Conservation (phyloP, 2,113 vertebrate species). For the Porphyrio hochstetteri region DNA sequence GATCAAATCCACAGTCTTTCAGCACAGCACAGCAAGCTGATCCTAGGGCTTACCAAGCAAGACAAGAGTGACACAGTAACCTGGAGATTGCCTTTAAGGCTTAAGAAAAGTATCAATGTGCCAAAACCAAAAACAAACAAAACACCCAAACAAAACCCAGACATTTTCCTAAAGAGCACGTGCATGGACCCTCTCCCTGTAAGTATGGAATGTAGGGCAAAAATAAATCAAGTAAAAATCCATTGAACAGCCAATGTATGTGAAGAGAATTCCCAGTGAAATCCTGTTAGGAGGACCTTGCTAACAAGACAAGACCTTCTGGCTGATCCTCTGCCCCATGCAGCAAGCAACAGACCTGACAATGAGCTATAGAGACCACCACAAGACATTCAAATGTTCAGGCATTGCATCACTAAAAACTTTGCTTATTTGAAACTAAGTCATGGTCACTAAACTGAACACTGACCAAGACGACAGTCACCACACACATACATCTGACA, state of each 20-base stretch:
- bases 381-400: neutral
- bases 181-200: neutral
- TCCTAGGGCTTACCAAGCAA: neutral
- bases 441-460: neutral
- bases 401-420: neutral
- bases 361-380: neutral
- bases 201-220: neutral
- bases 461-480: neutral
- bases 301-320: neutral
- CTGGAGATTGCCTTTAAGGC: neutral
- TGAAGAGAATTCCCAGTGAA: neutral
- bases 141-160: neutral
- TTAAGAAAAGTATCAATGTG: neutral
- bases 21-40: neutral
- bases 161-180: neutral
- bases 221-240: neutral
- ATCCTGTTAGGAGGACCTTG: neutral
- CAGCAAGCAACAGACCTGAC: neutral
- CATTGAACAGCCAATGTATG: fast-evolving
- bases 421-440: neutral
- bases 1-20: neutral
- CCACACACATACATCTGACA: neutral
- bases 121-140: neutral
- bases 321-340: neutral
- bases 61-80: neutral